phyloP scores from a whole-genome alignment of 2,113 vertebrate species.

The Myrmecobius fasciatus region DNA sequence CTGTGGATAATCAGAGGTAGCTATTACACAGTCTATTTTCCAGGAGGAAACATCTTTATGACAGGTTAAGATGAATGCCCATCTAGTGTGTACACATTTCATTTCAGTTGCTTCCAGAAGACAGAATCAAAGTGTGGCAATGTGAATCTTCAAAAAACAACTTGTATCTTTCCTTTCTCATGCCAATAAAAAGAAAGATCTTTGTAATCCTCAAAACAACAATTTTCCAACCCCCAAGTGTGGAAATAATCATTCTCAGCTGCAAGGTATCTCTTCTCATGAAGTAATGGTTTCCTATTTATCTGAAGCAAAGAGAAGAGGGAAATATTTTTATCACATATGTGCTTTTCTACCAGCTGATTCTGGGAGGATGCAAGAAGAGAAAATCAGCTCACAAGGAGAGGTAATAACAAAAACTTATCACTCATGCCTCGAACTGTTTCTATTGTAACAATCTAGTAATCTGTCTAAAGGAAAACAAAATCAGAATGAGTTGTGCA shows the following conservation, averaged over 20 bases:
- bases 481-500: slow-evolving; percentile 57
- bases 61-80: slow-evolving; percentile 16
- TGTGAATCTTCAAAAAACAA: slow-evolving; percentile 71
- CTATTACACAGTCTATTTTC: slow-evolving; percentile 48
- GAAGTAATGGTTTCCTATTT: slow-evolving; percentile 55
- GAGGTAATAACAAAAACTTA: slow-evolving; percentile 70
- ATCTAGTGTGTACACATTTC: slow-evolving; percentile 26
- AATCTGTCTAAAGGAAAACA: slow-evolving; percentile 74
- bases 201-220: slow-evolving; percentile 60
- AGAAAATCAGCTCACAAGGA: slow-evolving; percentile 23
- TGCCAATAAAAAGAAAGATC: slow-evolving; percentile 74
- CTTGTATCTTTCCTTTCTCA: slow-evolving; percentile 69
- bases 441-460: slow-evolving; percentile 70
- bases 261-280: slow-evolving; percentile 65
- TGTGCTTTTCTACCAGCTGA: slow-evolving; percentile 51
- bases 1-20: background rate
- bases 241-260: slow-evolving; percentile 64
- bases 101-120: slow-evolving; percentile 55
- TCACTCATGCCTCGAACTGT: slow-evolving; percentile 65
- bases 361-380: slow-evolving; percentile 5
- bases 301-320: slow-evolving; percentile 63
- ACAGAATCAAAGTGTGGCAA: slow-evolving; percentile 68
- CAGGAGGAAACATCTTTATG: background rate
- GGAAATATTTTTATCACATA: slow-evolving; percentile 66
- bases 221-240: slow-evolving; percentile 31